Percentiles rank a stretch among this genome's conserved stretches.
These are phyloP conservation scores for Hydrotaea diabolus DNA, from an alignment of 2,888 invertebrate genomes.

Conservation along the genomic window DNA sequence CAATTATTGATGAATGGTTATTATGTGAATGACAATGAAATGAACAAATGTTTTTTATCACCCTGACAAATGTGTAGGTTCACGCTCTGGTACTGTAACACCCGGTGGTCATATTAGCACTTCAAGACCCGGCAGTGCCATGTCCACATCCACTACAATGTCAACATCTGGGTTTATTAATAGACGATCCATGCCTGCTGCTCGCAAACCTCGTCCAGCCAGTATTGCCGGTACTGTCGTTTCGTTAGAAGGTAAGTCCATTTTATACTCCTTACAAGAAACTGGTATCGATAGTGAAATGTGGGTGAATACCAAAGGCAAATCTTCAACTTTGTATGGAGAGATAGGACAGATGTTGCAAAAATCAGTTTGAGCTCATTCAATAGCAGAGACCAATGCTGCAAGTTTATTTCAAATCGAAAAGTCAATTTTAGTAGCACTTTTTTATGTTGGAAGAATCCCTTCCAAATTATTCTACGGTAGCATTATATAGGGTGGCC, in stretches of 20 bases:
- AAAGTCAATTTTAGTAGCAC: too few relatives aligned
- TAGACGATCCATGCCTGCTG: conserved; percentile 83
- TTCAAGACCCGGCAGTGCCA: conserved; percentile 93
- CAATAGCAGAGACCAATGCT: too few relatives aligned
- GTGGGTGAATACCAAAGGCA: too few relatives aligned
- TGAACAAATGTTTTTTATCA: conserved; percentile 31
- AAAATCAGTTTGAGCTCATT: too few relatives aligned
- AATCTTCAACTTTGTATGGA: too few relatives aligned
- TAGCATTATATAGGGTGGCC: too few relatives aligned
- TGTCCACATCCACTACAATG: conserved; percentile 87
- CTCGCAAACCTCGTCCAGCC: conserved; percentile 88
- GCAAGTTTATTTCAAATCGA: too few relatives aligned
- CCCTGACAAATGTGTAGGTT: conserved; percentile 81
- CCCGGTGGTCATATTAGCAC: conserved; percentile 84
- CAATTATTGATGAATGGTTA: conserved; percentile 25
- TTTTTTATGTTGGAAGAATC: too few relatives aligned
- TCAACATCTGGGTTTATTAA: conserved; percentile 84
- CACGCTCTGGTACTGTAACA: conserved; percentile 88
- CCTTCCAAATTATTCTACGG: too few relatives aligned
- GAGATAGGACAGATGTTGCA: too few relatives aligned
- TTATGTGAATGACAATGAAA: not conserved
- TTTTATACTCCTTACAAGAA: conserved; percentile 18
- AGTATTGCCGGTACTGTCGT: conserved; percentile 93
- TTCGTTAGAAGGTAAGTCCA: conserved; percentile 81
- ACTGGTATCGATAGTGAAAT: too few relatives aligned